Percentiles rank a stretch among this genome's conserved stretches.
These are phyloP conservation scores for Junonia oenone DNA, from an alignment of 2,888 invertebrate species.

Conservation along the genomic window DNA sequence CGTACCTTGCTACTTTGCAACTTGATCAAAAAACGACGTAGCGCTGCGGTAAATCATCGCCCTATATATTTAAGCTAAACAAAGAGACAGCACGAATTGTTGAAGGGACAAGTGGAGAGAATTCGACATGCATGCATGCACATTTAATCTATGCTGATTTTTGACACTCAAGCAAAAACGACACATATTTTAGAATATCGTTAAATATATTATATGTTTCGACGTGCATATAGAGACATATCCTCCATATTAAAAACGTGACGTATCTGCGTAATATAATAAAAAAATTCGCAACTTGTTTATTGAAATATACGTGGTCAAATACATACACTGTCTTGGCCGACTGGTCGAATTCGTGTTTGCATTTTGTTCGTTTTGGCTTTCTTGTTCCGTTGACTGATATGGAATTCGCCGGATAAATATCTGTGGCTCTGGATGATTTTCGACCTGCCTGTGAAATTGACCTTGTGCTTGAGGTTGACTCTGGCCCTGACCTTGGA, in stretches of 20 bases:
- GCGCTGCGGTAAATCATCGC: background rate
- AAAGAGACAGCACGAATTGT: conserved; percentile 2
- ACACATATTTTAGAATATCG: background rate
- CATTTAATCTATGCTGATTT: conserved; percentile 1
- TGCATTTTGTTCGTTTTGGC: conserved; percentile 16
- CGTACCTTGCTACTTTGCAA: background rate
- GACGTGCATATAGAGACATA: background rate
- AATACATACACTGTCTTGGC: conserved; percentile 26
- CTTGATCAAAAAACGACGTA: background rate
- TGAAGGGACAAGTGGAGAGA: background rate
- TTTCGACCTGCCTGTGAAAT: background rate
- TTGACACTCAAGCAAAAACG: background rate
- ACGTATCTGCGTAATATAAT: background rate
- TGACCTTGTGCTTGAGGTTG: conserved; percentile 4
- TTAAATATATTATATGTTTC: background rate
- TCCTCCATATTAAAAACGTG: background rate
- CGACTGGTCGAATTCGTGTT: conserved; percentile 14
- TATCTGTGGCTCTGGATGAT: conserved; percentile 1
- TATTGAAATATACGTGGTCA: background rate
- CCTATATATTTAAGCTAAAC: background rate
- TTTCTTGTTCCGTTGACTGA: conserved; percentile 14
- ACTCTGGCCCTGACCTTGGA: background rate
- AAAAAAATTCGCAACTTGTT: background rate
- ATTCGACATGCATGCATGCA: background rate
- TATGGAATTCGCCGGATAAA: background rate